phyloP scores from a whole-genome alignment of 2,113 vertebrate species.

The Corythaeola cristata region DNA sequence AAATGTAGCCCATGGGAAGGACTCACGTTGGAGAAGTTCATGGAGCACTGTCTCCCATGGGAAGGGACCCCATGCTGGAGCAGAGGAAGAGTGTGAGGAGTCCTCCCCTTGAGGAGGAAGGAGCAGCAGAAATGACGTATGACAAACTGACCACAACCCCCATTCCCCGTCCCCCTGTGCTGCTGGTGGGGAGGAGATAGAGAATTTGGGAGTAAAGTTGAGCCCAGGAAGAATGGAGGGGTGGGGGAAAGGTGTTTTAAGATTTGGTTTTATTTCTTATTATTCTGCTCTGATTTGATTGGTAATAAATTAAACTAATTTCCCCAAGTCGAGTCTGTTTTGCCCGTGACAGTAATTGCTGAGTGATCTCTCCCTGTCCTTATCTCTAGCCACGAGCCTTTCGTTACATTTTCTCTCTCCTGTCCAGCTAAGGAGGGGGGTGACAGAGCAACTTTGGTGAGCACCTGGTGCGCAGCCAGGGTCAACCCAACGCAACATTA shows the following conservation, averaged over 20 bases:
- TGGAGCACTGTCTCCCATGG: neutral
- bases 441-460: neutral
- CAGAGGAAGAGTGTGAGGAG: neutral
- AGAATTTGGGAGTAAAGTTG: neutral
- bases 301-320: neutral
- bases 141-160: neutral
- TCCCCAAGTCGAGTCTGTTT: neutral
- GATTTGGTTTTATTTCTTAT: neutral
- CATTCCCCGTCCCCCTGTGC: neutral
- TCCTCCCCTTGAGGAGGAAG: neutral
- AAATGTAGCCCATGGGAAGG: neutral
- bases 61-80: neutral
- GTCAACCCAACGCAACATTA: rapidly evolving
- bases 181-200: neutral
- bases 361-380: neutral
- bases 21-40: neutral
- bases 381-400: neutral
- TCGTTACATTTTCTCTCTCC: neutral
- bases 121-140: neutral
- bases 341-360: rapidly evolving
- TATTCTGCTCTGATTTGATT: neutral
- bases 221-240: neutral
- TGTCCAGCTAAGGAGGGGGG: neutral
- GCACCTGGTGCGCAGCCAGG: neutral
- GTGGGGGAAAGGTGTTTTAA: neutral